Percentiles rank a stretch among this genome's conserved stretches.
phyloP scores from a whole-genome alignment of 2,888 invertebrate genomes.

The Reticulitermes lucifugus region DNA sequence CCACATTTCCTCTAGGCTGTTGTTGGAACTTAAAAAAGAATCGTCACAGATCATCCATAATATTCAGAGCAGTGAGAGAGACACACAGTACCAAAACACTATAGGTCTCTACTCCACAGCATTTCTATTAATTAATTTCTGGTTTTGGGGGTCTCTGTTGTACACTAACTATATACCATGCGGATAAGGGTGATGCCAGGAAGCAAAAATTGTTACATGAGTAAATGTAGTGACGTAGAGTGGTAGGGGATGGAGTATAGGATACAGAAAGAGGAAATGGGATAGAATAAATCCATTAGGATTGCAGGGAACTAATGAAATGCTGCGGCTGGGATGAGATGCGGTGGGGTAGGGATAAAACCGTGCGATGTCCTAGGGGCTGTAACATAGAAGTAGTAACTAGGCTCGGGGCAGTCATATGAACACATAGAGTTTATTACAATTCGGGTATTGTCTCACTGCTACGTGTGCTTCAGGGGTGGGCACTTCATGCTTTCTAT shows the following conservation, averaged over 20 bases:
- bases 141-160: background rate
- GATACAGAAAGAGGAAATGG: background rate
- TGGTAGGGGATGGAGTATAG: background rate
- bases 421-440: background rate
- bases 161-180: background rate
- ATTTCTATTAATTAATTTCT: conserved; percentile 1
- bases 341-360: background rate
- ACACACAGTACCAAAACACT: background rate
- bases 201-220: background rate
- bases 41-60: conserved; percentile 3
- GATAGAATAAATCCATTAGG: conserved; percentile 37
- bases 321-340: background rate
- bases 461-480: background rate
- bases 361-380: background rate
- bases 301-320: conserved; percentile 33
- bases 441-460: background rate
- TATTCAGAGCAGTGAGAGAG: background rate
- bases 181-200: background rate
- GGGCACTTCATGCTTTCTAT: background rate
- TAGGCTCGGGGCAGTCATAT: background rate
- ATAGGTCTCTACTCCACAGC: background rate
- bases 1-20: background rate
- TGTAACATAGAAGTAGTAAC: background rate
- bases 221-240: background rate
- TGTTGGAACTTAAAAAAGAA: background rate